Percentiles rank a stretch among this genome's conserved stretches.
Evolutionary conservation across 2,888 invertebrate genomes (phyloP).

Genomic region (Anthrax anthrax): DNA sequence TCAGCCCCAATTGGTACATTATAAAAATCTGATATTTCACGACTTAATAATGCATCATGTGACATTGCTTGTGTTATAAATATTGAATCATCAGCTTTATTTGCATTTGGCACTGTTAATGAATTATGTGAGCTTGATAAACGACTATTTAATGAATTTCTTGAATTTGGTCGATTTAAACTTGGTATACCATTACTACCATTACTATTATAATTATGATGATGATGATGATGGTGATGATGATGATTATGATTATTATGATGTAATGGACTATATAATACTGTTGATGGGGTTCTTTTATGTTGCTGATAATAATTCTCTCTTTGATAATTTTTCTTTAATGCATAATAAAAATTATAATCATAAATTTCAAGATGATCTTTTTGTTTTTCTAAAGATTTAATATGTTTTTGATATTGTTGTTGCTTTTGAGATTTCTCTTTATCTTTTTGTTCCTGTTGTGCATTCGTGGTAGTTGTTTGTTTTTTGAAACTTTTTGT

Average conservation of each 20-base stretch:
- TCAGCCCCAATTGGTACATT: constrained; percentile 81
- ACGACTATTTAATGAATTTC: constrained; percentile 62
- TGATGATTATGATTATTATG: constrained; percentile 17
- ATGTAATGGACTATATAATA: constrained; percentile 29
- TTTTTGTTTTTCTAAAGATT: too few species aligned
- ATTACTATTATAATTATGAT: constrained; percentile 14
- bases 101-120: constrained; percentile 50
- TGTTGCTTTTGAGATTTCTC: neutral
- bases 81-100: constrained; percentile 68
- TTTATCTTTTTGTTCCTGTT: neutral
- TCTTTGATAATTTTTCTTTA: constrained; percentile 20
- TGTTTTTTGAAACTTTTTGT: too few species aligned
- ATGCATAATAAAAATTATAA: constrained; percentile 31
- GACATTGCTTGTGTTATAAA: constrained; percentile 83
- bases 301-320: constrained; percentile 7
- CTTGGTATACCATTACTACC: constrained; percentile 26
- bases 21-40: constrained; percentile 70
- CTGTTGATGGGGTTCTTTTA: constrained; percentile 17
- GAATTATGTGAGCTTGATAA: constrained; percentile 78
- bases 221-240: constrained; percentile 22
- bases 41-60: constrained; percentile 64
- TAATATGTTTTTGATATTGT: neutral
- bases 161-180: constrained; percentile 51
- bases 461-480: neutral
- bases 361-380: constrained; percentile 27